Base-by-base conservation (phyloP, 2,888 invertebrate species). In the Drosophila tripunctata region DNA sequence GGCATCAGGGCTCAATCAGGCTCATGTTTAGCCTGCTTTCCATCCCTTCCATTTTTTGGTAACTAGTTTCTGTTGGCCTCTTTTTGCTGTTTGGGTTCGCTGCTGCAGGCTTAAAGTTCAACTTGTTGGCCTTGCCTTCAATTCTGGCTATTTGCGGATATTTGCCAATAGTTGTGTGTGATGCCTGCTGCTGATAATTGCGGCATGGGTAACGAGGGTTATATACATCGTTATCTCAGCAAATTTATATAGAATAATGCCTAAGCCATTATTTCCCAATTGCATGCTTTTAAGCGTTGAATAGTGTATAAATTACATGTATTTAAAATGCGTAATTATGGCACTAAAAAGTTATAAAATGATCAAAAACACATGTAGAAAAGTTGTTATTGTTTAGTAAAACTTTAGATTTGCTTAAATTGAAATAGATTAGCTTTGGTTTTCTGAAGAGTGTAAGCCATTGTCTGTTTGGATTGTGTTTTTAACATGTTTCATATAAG, bases 1-100 rank as follows among this genome's bases (percentile, higher is more conserved):
- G 45, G 48, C 43, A 63, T 27, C 73, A 61, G 44, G 66, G 57
- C 74, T 73, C 73, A 73, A 72, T 68, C 72, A 73, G 72, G 56
- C 60, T 68, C 56, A 64, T 68, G 24, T 48, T 56, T 44, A n/a
- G n/a, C n/a, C n/a, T n/a, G 33, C 4, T 33, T 48, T n/a, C 5
- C 17, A 14, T 22, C 14, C 12, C 14, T n/a, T 22, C n/a, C n/a
- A n/a, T 31, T 4, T 40, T 41, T 35, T 33, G 56, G 31, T 33
- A 75, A 75, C 68, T 69, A 77, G 67, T 63, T 51, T 21, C 33
- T 30, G 45, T 55, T 35, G 47, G 57, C 61, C 56, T 68, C 54
- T 51, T 62, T 73, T 65, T 27, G 24, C 10, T 22, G 1, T 35
- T 47, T 51, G 40, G 60, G 50, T 51, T 58, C 31, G 22, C 48